phyloP scores from a whole-genome alignment of 2,797 vertebrate genomes.

The Anguilla anguilla region DNA sequence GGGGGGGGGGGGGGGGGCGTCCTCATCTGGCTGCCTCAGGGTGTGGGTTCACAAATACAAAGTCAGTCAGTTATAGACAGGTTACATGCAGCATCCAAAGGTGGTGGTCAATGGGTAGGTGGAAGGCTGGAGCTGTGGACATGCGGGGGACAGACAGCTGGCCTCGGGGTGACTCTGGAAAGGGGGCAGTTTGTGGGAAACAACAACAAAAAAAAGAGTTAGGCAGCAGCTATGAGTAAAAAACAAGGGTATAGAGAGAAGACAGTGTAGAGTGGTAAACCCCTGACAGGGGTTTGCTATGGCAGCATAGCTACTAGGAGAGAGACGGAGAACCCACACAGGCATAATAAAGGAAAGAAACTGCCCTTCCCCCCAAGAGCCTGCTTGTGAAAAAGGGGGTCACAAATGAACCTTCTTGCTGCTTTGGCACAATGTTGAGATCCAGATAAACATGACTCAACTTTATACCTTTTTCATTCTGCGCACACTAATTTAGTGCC shows the following conservation, averaged over 20 bases:
- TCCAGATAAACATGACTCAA: neutral
- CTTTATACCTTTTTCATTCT: neutral
- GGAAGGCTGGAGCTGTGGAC: neutral
- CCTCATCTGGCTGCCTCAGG: neutral
- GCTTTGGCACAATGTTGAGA: neutral
- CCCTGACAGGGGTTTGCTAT: neutral
- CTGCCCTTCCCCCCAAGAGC: neutral
- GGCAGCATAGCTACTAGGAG: neutral
- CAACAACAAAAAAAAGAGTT: neutral
- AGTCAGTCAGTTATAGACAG: neutral
- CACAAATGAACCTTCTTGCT: neutral
- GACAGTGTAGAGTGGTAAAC: neutral
- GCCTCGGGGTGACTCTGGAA: too few species aligned
- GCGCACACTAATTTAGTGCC: neutral
- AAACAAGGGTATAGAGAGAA: neutral
- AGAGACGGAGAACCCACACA: neutral
- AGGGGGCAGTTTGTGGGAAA: neutral
- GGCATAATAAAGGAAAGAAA: neutral
- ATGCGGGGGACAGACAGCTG: neutral
- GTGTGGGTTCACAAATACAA: neutral
- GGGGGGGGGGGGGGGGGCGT: neutral
- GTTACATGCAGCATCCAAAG: neutral
- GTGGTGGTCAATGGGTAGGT: neutral
- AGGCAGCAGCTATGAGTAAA: neutral
- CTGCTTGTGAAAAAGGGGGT: neutral